phyloP scores from a whole-genome alignment of 2,888 invertebrate genomes.

The Acleris emargana region DNA sequence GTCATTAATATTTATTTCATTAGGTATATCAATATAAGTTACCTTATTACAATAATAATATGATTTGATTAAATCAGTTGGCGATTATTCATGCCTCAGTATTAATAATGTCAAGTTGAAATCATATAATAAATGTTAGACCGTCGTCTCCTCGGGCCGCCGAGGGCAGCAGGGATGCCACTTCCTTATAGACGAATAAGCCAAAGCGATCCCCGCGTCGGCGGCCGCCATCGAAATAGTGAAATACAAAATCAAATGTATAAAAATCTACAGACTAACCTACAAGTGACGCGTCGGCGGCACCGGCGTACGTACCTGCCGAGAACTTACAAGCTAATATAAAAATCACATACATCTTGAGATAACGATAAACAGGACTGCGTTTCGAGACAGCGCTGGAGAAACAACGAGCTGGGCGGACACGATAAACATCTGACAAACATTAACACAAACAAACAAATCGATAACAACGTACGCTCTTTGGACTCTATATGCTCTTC shows the following conservation, averaged over 20 bases:
- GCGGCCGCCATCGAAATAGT: slow-evolving; percentile 34
- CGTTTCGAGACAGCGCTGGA: slow-evolving; percentile 72
- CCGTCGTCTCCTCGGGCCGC: slow-evolving; percentile 24
- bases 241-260: slow-evolving; percentile 41
- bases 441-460: slow-evolving; percentile 57
- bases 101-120: slow-evolving; percentile 61
- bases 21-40: slow-evolving; percentile 66
- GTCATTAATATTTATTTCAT: slow-evolving; percentile 76
- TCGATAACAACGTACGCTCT: slow-evolving; percentile 67
- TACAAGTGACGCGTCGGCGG: slow-evolving; percentile 46
- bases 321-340: slow-evolving; percentile 68
- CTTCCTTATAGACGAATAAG: slow-evolving; percentile 76
- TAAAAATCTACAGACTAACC: slow-evolving; percentile 53
- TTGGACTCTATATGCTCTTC: slow-evolving; percentile 66
- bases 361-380: slow-evolving; percentile 76
- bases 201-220: slow-evolving; percentile 65
- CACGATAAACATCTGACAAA: slow-evolving; percentile 60
- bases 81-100: slow-evolving; percentile 69
- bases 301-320: slow-evolving; percentile 45
- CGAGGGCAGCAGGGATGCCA: slow-evolving; percentile 58
- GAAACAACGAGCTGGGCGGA: slow-evolving; percentile 71
- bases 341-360: slow-evolving; percentile 80
- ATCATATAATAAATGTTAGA: slow-evolving; percentile 48
- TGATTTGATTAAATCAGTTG: slow-evolving; percentile 68
- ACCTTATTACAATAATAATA: slow-evolving; percentile 60